phyloP scores from a whole-genome alignment of 2,113 vertebrate species.

The Spea bombifrons region DNA sequence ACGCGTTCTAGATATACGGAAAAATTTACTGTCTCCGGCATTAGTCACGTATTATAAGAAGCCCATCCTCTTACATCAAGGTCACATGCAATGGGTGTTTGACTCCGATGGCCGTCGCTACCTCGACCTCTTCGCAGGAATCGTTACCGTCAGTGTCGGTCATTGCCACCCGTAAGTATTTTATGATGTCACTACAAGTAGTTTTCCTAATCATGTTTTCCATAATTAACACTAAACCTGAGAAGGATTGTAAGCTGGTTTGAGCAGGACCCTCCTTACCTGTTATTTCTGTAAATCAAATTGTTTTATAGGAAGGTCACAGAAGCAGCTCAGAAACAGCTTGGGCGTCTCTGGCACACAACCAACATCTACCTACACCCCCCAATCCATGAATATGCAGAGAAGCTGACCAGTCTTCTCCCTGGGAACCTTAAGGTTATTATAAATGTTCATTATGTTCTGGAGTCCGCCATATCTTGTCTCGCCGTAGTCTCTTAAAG shows the following conservation, averaged over 20 bases:
- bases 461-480: no score
- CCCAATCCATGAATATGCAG: constrained; percentile 78
- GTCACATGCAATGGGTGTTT: constrained; percentile 93
- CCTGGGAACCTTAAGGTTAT: constrained; percentile 89
- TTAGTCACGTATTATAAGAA: constrained; percentile 70
- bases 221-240: no score
- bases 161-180: constrained; percentile 92
- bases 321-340: constrained; percentile 72
- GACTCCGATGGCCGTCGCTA: constrained; percentile 84
- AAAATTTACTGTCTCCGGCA: constrained; percentile 64
- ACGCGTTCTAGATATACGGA: constrained; percentile 70
- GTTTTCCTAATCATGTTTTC: no score
- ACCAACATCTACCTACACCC: constrained; percentile 77
- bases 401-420: constrained; percentile 77
- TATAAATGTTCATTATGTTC: constrained; percentile 11
- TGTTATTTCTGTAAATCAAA: background rate
- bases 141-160: constrained; percentile 86
- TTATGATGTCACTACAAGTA: background rate
- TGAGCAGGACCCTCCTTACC: no score
- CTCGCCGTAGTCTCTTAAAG: no score
- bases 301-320: constrained; percentile 74
- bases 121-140: constrained; percentile 88
- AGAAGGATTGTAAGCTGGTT: no score
- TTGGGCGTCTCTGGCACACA: constrained; percentile 83
- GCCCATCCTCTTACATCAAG: constrained; percentile 84